Base-by-base conservation (phyloP, 1,140 invertebrate genomes). In the Pinna nobilis region DNA sequence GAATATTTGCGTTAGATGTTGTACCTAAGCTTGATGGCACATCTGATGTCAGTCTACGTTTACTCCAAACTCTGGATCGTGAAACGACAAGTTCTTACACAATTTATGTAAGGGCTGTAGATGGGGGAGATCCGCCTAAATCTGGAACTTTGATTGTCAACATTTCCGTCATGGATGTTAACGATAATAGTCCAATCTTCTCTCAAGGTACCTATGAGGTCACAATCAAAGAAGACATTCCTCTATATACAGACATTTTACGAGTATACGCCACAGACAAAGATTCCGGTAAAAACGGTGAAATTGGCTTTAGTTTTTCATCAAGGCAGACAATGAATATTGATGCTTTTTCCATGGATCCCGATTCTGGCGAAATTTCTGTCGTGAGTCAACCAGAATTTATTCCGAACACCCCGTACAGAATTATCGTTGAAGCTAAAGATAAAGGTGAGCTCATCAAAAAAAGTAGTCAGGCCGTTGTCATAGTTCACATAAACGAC, bases 291-390 rank as follows among this genome's bases (percentile, higher is more conserved):
- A 30, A 69, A 30, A 89, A 89, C 79, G 84, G 79, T 0, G 69
- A 81, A 23, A 69, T 88, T 6, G 53, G 67, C 15, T 98, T 96
- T 90, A 93, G 92, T 82, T 97, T 87, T 59, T 78, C 77, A 57
- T 91, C 94, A 3, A 95, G 96, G 3, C 98, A 98, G 86, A 95
- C 64, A 94, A 97, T 89, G 97, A 97, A 89, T 90, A 94, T 37
- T 89, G 97, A 61, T 94, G 77, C 68, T 88, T 98, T 73, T 94
- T 96, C 23, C 96, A 98, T 87, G 92, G 95, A 81, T 95, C 37
- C 66, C 39, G 55, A 59, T 18, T 78, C 82, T 32, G 86, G 86
- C 13, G 67, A 80, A 51, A 81, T 88, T 25, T 81, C 53, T 47
- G 70, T 83, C 1, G 79, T 77, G 18, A 91, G 91, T 70, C 90